A percentile compares a stretch with the other conserved stretches of the same genome.
These are phyloP conservation scores for Oxyteleia sp. DNA, from an alignment of 2,888 invertebrate species.

Conservation along the genomic window DNA sequence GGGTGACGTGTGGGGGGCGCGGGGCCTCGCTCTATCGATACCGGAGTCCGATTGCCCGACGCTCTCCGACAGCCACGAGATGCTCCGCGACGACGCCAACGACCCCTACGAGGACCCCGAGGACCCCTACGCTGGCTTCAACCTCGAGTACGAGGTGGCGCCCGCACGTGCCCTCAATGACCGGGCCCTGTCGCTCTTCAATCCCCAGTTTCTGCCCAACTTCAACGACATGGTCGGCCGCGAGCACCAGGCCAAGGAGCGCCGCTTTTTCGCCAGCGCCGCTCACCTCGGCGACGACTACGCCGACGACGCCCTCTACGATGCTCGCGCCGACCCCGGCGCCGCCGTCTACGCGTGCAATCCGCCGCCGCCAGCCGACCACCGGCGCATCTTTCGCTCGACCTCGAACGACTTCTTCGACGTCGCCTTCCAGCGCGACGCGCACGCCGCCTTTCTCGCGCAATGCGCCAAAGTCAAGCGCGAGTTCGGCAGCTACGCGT, in stretches of 20 bases:
- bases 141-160: constrained; percentile 74
- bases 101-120: constrained; percentile 55
- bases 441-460: constrained; percentile 63
- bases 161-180: constrained; percentile 65
- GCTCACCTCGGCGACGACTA: constrained; percentile 71
- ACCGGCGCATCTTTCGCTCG: constrained; percentile 71
- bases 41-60: too few relatives aligned
- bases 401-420: constrained; percentile 75
- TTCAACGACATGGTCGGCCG: constrained; percentile 85
- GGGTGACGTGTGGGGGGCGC: too few relatives aligned
- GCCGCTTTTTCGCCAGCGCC: constrained; percentile 64
- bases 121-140: constrained; percentile 47
- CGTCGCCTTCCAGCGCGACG: constrained; percentile 70
- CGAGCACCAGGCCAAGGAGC: constrained; percentile 76
- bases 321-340: constrained; percentile 27
- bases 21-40: too few relatives aligned
- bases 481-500: constrained; percentile 58
- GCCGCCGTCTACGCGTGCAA: constrained; percentile 36
- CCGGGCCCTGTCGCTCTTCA: constrained; percentile 83
- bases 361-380: constrained; percentile 53
- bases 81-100: constrained; percentile 41
- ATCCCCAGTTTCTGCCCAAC: constrained; percentile 85
- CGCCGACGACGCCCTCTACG: constrained; percentile 66
- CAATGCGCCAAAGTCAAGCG: constrained; percentile 69
- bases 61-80: too few relatives aligned